Percentiles rank a stretch among this genome's conserved stretches.
phyloP scores from a whole-genome alignment of 2,113 vertebrate species.

The Dermatemys mawii region DNA sequence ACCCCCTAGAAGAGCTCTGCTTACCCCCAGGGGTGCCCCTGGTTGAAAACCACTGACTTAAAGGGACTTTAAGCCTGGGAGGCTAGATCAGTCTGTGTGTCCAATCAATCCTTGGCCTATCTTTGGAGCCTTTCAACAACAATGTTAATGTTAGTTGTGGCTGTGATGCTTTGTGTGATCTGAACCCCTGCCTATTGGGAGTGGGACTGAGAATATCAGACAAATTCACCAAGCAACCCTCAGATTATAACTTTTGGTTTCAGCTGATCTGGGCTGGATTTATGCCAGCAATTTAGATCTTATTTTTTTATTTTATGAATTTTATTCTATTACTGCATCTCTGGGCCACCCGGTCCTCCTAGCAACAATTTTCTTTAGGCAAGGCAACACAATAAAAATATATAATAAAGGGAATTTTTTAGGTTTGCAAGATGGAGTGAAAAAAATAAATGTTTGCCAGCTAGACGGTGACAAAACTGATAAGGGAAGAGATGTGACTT shows the following conservation, averaged over 20 bases:
- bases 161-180: neutral
- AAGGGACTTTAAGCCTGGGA: neutral
- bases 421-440: neutral
- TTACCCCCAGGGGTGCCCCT: no score
- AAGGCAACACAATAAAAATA: neutral
- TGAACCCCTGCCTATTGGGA: neutral
- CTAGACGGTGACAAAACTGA: neutral
- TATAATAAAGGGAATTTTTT: neutral
- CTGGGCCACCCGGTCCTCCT: neutral
- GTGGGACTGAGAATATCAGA: neutral
- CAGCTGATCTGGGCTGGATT: neutral
- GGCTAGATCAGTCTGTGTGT: neutral
- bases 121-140: neutral
- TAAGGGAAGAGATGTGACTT: neutral
- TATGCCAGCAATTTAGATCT: constrained; percentile 15
- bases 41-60: neutral
- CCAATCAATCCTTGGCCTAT: neutral
- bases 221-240: neutral
- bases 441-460: neutral
- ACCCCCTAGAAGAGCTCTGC: neutral
- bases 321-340: neutral
- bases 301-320: no score
- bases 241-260: neutral
- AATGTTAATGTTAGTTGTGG: neutral
- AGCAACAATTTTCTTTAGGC: neutral